Evolutionary conservation across 2,888 invertebrate species (phyloP), one percentile per base, ranked within the genome.

Genomic region (Macrosiphum euphorbiae): DNA sequence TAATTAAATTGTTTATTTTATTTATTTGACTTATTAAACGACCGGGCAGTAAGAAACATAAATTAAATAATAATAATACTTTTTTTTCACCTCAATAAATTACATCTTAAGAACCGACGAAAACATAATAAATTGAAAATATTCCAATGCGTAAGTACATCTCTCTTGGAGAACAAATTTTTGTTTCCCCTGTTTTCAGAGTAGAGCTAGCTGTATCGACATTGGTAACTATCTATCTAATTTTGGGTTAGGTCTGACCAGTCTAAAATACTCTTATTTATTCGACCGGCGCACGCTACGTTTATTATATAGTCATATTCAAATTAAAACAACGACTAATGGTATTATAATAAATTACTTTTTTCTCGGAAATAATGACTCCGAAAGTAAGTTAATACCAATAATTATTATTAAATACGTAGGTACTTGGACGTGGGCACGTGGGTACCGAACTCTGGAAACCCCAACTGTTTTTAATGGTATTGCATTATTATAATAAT

Each of bases 361-460:
- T 78, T 78, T 78, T 78, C 78, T 26, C 20, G 78, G 20, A 35
- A 78, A 78, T 78, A 35, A 78, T 78, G 78, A 78, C 78, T 78
- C 78, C 78, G 35, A 78, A 78, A 78, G 20, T 35, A 78, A 78
- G 78, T 35, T 78, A 78, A 78, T 35, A 78, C 78, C 78, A 78
- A 78, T 78, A 78, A 78, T 78, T 78, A 78, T 78, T 78, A 78
- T 78, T 78, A 78, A 78, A 78, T 78, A 78, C 35, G 78, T 20
- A 55, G 20, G 55, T 78, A 78, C 78, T 78, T 78, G 78, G 35
- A 78, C 8, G 35, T 35, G 8, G n/a, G 16, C 67, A 67, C n/a
- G n/a, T 35, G 67, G 78, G 3, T 35, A 78, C 78, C 20, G 78
- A 78, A 78, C 35, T 78, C 35, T 78, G 20, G 8, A 35, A 78